phyloP scores from a whole-genome alignment of 2,113 vertebrate genomes.

The Craseonycteris thonglongyai region DNA sequence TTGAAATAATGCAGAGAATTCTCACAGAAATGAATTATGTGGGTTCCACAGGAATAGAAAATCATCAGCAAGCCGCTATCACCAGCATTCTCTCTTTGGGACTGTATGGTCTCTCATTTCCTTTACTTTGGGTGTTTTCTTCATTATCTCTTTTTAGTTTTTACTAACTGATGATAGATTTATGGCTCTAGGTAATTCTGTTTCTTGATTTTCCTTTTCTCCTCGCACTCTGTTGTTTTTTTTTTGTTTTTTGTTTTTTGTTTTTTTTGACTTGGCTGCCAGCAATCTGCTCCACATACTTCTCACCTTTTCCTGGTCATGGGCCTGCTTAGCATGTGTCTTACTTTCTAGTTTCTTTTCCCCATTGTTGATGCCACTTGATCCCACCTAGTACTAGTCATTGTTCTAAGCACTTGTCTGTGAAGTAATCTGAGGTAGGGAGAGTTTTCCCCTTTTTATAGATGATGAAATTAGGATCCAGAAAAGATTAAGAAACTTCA shows the following conservation, averaged over 20 bases:
- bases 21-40: neutral
- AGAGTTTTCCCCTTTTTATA: neutral
- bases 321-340: neutral
- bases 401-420: neutral
- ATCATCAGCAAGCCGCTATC: neutral
- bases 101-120: neutral
- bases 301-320: neutral
- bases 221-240: neutral
- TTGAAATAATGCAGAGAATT: neutral
- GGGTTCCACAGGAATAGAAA: neutral
- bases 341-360: neutral
- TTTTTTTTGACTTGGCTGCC: neutral
- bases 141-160: neutral
- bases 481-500: neutral
- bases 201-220: neutral
- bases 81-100: neutral
- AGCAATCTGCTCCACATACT: neutral
- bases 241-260: too few species aligned
- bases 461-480: neutral
- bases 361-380: neutral
- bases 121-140: constrained; percentile 2
- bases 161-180: neutral
- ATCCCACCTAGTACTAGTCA: neutral
- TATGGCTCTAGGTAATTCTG: neutral
- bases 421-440: neutral